phyloP scores from a whole-genome alignment of 2,888 invertebrate species.

The Dione juno region DNA sequence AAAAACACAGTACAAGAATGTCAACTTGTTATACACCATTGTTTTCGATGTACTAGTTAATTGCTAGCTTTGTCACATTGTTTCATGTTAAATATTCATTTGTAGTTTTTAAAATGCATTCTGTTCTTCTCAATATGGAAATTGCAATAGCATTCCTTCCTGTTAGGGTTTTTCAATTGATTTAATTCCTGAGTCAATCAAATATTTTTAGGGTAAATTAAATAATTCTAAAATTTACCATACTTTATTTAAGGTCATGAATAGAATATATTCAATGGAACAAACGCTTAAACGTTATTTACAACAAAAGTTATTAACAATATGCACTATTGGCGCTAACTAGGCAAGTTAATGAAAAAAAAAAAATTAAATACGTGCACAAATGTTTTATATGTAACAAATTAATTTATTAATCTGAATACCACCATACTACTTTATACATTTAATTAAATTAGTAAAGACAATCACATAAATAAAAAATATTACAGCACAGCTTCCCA shows the following conservation, averaged over 20 bases:
- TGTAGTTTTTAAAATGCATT: slow-evolving; percentile 15
- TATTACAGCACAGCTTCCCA: background rate
- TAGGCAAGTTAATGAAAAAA: too few relatives aligned
- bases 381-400: too few relatives aligned
- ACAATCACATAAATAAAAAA: background rate
- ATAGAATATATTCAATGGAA: too few relatives aligned
- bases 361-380: too few relatives aligned
- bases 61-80: slow-evolving; percentile 31
- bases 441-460: background rate
- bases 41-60: slow-evolving; percentile 35
- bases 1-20: slow-evolving; percentile 30
- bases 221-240: too few relatives aligned
- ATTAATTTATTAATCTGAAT: too few relatives aligned
- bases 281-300: too few relatives aligned
- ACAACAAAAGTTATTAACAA: too few relatives aligned
- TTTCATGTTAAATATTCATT: slow-evolving; percentile 35
- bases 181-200: background rate
- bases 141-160: background rate
- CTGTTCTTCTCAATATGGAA: background rate
- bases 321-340: too few relatives aligned
- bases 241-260: too few relatives aligned
- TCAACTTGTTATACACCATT: slow-evolving; percentile 37
- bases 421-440: background rate
- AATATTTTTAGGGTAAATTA: too few relatives aligned
- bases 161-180: background rate